Conservation (phyloP, 2,113 vertebrate genomes). For the Plotosus lineatus region DNA sequence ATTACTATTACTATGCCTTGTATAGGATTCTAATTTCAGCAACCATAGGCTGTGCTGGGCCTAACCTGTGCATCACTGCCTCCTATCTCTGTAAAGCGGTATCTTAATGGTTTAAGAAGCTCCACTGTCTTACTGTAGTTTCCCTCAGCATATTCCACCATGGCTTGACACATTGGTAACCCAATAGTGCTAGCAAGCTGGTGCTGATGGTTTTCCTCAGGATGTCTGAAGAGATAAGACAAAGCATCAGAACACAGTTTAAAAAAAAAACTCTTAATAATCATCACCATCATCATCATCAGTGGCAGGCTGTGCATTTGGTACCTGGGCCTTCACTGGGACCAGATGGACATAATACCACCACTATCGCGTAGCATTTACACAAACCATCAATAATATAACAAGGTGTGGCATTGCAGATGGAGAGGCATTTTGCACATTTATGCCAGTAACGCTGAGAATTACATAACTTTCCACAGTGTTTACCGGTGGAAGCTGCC, state of each 20-base stretch:
- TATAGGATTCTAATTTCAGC: background rate
- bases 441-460: no score
- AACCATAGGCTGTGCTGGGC: background rate
- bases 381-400: no score
- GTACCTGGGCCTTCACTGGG: no score
- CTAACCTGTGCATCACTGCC: slow-evolving; percentile 94
- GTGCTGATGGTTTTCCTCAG: slow-evolving; percentile 78
- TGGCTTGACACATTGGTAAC: slow-evolving; percentile 84
- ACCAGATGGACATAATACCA: background rate
- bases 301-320: no score
- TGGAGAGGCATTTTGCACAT: no score
- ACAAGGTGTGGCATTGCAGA: no score
- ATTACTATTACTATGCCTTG: background rate
- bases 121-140: slow-evolving; percentile 78
- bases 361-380: background rate
- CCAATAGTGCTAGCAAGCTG: slow-evolving; percentile 73
- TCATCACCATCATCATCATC: no score
- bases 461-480: no score
- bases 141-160: slow-evolving; percentile 82
- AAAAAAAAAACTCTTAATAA: background rate
- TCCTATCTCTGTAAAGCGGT: slow-evolving; percentile 74
- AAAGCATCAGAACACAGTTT: background rate
- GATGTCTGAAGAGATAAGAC: slow-evolving; percentile 64
- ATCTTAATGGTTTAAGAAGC: slow-evolving; percentile 84
- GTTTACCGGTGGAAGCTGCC: no score